Percentiles rank a stretch among this genome's conserved stretches.
Conservation (phyloP, 1,140 invertebrate genomes). For the Diplogasteroides magnus region DNA sequence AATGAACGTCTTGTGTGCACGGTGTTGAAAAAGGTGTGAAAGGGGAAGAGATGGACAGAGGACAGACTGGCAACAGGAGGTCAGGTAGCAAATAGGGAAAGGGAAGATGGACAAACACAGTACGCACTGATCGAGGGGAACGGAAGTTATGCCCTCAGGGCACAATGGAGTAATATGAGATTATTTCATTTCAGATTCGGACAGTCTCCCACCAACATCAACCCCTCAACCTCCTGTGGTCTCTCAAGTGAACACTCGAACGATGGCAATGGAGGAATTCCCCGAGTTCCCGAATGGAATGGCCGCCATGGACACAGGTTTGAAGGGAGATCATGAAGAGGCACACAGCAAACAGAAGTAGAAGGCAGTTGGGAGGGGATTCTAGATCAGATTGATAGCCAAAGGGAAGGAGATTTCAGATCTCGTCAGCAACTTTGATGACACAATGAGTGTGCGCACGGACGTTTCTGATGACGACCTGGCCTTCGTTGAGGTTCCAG, state of each 20-base stretch:
- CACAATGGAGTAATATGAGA: not conserved
- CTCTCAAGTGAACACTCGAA: not conserved
- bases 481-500: conserved; percentile 4
- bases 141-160: not conserved
- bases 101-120: conserved; percentile 11
- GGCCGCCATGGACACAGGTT: not conserved
- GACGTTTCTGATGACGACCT: conserved; percentile 15
- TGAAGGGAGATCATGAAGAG: conserved; percentile 4
- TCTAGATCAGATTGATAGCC: not conserved
- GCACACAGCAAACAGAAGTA: too few relatives aligned
- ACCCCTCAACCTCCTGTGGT: conserved; percentile 1
- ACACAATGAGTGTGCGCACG: conserved; percentile 9
- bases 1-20: too few relatives aligned
- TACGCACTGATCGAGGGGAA: not conserved
- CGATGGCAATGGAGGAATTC: conserved; percentile 16
- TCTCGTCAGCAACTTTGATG: conserved; percentile 4
- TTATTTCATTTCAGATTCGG: conserved; percentile 13
- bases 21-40: too few relatives aligned
- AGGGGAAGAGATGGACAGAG: too few relatives aligned
- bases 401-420: conserved; percentile 4
- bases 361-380: too few relatives aligned
- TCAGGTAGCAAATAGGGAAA: too few relatives aligned
- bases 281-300: conserved; percentile 20
- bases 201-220: conserved; percentile 4
- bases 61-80: too few relatives aligned